These are phyloP conservation scores for Eumerus sabulonum DNA, from an alignment of 2,888 invertebrate genomes.

Conservation along the genomic window DNA sequence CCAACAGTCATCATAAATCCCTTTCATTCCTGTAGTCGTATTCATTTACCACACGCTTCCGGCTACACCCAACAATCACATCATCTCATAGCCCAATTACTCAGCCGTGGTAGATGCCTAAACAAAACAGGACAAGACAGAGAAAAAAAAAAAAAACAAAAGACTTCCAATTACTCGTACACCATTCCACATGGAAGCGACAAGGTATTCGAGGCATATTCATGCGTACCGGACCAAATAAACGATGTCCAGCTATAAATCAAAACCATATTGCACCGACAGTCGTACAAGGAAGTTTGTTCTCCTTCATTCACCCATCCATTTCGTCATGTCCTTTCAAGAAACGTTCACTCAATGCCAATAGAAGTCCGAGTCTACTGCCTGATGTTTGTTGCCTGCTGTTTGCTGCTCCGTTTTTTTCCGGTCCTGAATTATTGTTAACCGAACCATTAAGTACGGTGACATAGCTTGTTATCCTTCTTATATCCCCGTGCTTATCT, in stretches of 20 bases:
- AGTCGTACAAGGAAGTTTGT: constrained; percentile 19
- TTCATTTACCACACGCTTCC: too few relatives aligned
- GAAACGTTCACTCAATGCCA: constrained; percentile 22
- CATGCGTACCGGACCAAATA: not conserved
- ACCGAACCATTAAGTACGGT: constrained; percentile 66
- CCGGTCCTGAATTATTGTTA: constrained; percentile 59
- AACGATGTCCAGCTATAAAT: constrained; percentile 54
- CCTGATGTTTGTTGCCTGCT: constrained; percentile 2
- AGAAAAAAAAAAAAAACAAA: constrained; percentile 32
- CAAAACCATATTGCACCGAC: constrained; percentile 61
- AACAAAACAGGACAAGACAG: not conserved
- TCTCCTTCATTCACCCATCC: not conserved
- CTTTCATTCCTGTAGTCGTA: too few relatives aligned
- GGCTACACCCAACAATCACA: constrained; percentile 40
- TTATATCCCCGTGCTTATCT: constrained; percentile 66
- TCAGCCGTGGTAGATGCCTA: constrained; percentile 16
- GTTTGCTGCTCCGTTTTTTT: constrained; percentile 15
- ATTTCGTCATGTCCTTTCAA: constrained; percentile 47
- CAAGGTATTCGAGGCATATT: constrained; percentile 8
- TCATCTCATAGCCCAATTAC: constrained; percentile 55
- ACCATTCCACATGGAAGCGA: constrained; percentile 34
- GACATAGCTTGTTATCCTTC: constrained; percentile 67
- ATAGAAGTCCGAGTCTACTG: not conserved
- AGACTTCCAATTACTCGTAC: constrained; percentile 60
- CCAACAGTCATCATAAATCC: not conserved